Percentiles rank a stretch among this genome's conserved stretches.
Conservation (phyloP, 1,140 invertebrate genomes). For the Diachasmimorpha longicaudata region DNA sequence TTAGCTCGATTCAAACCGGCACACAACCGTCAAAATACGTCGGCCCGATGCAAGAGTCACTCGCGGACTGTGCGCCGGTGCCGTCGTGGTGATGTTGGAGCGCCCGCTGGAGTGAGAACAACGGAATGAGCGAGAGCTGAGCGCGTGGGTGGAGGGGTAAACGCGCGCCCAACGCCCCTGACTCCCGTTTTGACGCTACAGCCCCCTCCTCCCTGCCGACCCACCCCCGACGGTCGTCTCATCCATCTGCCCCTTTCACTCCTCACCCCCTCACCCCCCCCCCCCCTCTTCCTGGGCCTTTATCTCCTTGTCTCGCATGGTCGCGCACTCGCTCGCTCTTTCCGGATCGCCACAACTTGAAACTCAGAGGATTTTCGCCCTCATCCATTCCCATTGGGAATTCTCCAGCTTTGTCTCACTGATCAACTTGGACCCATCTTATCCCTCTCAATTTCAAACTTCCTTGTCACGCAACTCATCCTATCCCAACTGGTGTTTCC, state of each 20-base stretch:
- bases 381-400: neutral
- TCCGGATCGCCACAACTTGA: conserved; percentile 1
- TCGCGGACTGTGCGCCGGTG: conserved; percentile 53
- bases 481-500: neutral
- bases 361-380: neutral
- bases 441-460: neutral
- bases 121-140: neutral
- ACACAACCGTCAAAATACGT: conserved; percentile 29
- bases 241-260: neutral
- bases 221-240: conserved; percentile 17
- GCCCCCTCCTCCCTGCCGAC: conserved; percentile 16
- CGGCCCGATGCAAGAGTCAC: conserved; percentile 52
- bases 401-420: conserved; percentile 9
- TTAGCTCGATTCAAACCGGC: neutral
- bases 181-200: conserved; percentile 12
- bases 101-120: conserved; percentile 8
- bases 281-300: too few relatives aligned
- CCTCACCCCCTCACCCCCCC: neutral
- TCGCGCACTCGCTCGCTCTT: conserved; percentile 10
- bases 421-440: neutral
- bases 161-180: conserved; percentile 3
- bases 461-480: neutral
- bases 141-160: neutral
- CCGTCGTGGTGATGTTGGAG: conserved; percentile 24
- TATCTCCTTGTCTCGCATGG: conserved; percentile 13